phyloP scores from a whole-genome alignment of 2,113 vertebrate genomes.

The Spheniscus mendiculus region DNA sequence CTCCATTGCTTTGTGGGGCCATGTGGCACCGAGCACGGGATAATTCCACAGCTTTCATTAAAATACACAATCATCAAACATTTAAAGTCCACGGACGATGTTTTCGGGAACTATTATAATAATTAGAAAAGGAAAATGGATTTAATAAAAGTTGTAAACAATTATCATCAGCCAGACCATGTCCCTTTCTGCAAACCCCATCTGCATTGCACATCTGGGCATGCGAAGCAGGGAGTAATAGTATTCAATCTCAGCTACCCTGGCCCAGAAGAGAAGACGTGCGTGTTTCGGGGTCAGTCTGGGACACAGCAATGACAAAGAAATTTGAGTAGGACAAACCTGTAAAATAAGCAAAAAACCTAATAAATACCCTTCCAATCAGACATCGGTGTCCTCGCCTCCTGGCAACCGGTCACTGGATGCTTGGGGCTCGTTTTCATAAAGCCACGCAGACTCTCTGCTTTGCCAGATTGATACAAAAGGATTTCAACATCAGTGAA shows the following conservation, averaged over 20 bases:
- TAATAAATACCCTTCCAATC: background rate
- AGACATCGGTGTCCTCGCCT: accelerated
- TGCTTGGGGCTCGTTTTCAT: background rate
- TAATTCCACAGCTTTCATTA: conserved; percentile 30
- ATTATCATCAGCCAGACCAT: background rate
- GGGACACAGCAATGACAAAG: background rate
- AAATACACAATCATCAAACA: conserved; percentile 6
- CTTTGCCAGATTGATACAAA: background rate
- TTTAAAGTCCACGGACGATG: background rate
- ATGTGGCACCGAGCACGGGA: conserved; percentile 5
- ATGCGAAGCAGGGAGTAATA: background rate
- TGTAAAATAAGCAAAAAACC: no score
- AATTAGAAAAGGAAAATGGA: conserved; percentile 24
- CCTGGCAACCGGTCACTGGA: accelerated
- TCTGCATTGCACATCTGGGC: conserved; percentile 6
- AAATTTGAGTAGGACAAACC: background rate
- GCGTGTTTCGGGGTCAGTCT: background rate
- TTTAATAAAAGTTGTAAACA: conserved; percentile 22
- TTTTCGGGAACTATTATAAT: conserved; percentile 34
- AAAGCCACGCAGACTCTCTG: accelerated
- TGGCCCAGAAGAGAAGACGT: background rate
- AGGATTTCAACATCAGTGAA: background rate
- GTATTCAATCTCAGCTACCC: background rate
- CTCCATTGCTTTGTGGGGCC: conserved; percentile 18
- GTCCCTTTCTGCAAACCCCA: background rate